A percentile compares a stretch with the other conserved stretches of the same genome.
These are phyloP conservation scores for Tetrax tetrax DNA, from an alignment of 2,113 vertebrate genomes.

Conservation along the genomic window DNA sequence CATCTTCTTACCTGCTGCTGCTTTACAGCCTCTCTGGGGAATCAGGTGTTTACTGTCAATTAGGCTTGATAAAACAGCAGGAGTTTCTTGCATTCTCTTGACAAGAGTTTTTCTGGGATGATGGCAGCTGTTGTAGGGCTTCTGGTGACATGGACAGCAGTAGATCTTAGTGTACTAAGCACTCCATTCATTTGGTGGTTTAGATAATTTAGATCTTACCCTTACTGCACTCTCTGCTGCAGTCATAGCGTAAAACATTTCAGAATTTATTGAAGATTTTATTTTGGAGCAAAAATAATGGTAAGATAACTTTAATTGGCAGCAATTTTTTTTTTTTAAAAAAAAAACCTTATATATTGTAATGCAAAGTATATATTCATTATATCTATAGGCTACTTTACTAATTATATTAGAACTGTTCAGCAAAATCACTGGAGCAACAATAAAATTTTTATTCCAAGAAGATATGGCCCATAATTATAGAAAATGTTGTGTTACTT, in stretches of 20 bases:
- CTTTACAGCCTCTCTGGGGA: background rate
- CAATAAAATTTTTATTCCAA: background rate
- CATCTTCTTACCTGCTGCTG: background rate
- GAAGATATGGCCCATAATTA: background rate
- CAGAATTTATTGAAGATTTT: background rate
- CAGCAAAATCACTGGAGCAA: background rate
- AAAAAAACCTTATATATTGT: background rate
- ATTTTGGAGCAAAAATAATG: background rate
- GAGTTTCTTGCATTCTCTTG: background rate
- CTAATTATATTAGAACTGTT: background rate
- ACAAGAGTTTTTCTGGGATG: background rate
- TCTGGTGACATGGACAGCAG: background rate
- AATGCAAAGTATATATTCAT: background rate
- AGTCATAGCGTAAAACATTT: background rate
- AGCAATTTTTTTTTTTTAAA: background rate
- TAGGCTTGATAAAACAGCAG: constrained; percentile 32
- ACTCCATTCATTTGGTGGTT: background rate
- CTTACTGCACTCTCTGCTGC: background rate
- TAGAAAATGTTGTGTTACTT: background rate
- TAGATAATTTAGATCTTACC: background rate
- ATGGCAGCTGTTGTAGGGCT: background rate
- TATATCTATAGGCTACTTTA: background rate
- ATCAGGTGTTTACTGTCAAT: constrained; percentile 18
- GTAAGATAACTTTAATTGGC: background rate
- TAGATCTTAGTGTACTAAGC: background rate